Conservation (phyloP, 2,113 vertebrate species). For the Cyanoramphus novaezelandiae region DNA sequence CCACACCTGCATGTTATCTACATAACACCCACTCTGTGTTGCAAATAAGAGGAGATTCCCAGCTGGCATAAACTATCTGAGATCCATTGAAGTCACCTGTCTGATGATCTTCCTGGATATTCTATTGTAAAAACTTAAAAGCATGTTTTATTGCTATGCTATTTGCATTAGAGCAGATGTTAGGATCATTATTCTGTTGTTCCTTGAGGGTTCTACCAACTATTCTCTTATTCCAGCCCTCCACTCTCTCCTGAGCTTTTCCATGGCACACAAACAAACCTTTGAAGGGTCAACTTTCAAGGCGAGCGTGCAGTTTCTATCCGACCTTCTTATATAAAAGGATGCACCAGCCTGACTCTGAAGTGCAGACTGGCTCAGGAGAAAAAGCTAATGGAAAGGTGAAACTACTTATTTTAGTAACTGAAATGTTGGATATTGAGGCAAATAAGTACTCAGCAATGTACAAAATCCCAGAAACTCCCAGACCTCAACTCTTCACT, state of each 20-base stretch:
- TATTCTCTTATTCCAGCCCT: neutral
- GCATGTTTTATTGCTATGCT: neutral
- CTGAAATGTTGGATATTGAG: neutral
- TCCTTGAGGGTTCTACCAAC: neutral
- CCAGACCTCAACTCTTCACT: neutral
- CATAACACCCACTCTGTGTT: neutral
- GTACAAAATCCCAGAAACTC: neutral
- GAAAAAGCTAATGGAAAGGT: neutral
- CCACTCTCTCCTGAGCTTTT: neutral
- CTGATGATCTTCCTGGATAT: neutral
- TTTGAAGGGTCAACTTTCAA: neutral
- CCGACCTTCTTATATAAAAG: neutral
- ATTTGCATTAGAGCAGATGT: slow-evolving; percentile 12
- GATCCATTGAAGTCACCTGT: neutral
- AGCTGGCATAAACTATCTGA: neutral
- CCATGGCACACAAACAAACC: neutral
- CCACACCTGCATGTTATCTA: neutral
- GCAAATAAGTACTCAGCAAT: neutral
- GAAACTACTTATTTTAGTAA: neutral
- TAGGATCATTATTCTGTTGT: neutral
- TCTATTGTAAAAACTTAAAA: neutral
- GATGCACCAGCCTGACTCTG: neutral
- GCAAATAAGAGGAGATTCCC: neutral
- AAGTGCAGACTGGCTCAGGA: neutral
- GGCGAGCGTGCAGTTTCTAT: neutral